These are phyloP conservation scores for Melikaiella ostensackeni DNA, from an alignment of 2,888 invertebrate genomes.

Conservation along the genomic window DNA sequence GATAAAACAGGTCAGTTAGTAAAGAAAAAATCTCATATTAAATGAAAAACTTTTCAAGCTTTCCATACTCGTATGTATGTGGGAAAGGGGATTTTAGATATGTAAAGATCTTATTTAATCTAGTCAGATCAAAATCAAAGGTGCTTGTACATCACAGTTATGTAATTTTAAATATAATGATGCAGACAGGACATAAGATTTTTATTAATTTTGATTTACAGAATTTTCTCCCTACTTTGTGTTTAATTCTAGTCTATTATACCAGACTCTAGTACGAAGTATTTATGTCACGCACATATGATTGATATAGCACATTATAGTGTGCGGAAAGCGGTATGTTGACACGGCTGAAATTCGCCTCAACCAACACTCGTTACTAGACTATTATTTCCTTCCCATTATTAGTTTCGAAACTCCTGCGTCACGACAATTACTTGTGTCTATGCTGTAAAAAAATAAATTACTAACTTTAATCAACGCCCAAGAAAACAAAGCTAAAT, in stretches of 20 bases:
- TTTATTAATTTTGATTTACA: constrained; percentile 11
- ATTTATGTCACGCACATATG: constrained; percentile 26
- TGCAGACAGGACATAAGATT: neutral
- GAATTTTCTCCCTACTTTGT: constrained; percentile 11
- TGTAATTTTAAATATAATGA: neutral
- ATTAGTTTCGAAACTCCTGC: constrained; percentile 31
- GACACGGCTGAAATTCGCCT: constrained; percentile 30
- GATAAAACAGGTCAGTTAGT: no score
- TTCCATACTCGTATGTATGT: no score
- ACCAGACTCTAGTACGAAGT: neutral
- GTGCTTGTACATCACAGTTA: neutral
- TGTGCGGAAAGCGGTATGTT: constrained; percentile 28
- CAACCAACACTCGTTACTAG: constrained; percentile 26
- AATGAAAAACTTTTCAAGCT: no score
- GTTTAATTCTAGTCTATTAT: constrained; percentile 7
- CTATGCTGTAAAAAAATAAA: neutral
- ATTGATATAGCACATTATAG: constrained; percentile 30
- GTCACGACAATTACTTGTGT: neutral
- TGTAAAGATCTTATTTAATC: no score
- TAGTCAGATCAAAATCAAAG: neutral
- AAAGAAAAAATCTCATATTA: no score
- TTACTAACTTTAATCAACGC: constrained; percentile 30
- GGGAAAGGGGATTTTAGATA: no score
- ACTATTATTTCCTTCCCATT: constrained; percentile 34
- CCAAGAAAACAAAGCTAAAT: constrained; percentile 10